Evolutionary conservation across 1,140 invertebrate species (phyloP).

Genomic region (Zaprionus ornatus): DNA sequence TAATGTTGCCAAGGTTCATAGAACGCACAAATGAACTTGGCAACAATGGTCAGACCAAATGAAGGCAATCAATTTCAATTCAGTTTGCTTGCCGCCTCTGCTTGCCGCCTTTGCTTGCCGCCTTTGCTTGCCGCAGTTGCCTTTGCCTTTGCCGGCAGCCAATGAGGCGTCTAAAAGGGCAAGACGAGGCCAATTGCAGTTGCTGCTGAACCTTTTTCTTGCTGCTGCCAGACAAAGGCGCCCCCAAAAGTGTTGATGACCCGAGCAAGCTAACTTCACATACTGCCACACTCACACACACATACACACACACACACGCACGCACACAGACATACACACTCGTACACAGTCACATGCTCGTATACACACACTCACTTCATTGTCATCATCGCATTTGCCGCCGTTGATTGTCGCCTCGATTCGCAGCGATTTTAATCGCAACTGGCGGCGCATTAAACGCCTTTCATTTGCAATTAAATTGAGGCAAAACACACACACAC

Average conservation of each 20-base stretch:
- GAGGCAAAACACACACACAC: constrained; percentile 22
- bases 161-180: constrained; percentile 76
- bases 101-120: too few species aligned
- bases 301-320: constrained; percentile 45
- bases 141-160: constrained; percentile 66
- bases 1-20: constrained; percentile 79
- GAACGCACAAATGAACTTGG: constrained; percentile 78
- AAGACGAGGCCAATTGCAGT: constrained; percentile 75
- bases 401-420: constrained; percentile 74
- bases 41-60: constrained; percentile 54
- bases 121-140: too few species aligned
- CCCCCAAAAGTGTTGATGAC: constrained; percentile 75
- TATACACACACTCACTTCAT: constrained; percentile 60
- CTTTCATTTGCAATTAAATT: constrained; percentile 80
- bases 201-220: constrained; percentile 58
- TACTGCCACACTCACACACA: constrained; percentile 9
- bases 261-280: constrained; percentile 36
- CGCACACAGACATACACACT: neutral
- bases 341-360: too few species aligned
- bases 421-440: constrained; percentile 79
- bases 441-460: constrained; percentile 66
- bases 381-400: constrained; percentile 67
- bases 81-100: constrained; percentile 73
- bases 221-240: constrained; percentile 50
- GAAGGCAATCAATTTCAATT: constrained; percentile 81